Conservation (phyloP, 92 coral and sea anemone species). For the Palythoa grandis region DNA sequence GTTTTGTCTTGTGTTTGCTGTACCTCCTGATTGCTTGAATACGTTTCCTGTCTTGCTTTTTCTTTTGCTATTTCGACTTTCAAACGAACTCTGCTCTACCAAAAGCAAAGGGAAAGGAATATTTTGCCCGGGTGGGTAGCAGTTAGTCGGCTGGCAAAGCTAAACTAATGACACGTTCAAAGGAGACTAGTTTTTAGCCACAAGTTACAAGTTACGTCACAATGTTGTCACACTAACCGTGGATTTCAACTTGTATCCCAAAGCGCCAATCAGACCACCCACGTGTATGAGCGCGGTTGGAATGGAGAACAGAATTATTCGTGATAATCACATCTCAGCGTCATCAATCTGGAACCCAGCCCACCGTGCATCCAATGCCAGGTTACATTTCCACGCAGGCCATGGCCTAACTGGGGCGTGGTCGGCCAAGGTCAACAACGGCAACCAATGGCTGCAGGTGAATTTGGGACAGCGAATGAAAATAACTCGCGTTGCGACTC, state of each 20-base stretch:
- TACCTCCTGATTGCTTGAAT: no score
- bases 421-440: neutral
- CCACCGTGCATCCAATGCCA: constrained; percentile 8
- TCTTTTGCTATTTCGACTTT: neutral
- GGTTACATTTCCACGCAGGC: constrained; percentile 25
- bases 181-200: no score
- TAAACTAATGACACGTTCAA: no score
- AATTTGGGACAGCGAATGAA: constrained; percentile 18
- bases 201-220: no score
- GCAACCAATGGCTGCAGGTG: constrained; percentile 15
- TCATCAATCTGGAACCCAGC: neutral
- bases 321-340: constrained; percentile 9
- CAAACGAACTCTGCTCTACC: no score
- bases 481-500: constrained; percentile 17
- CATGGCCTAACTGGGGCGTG: constrained; percentile 13
- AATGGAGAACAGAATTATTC: neutral
- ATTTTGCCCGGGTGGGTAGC: no score
- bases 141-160: no score
- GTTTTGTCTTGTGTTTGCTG: no score
- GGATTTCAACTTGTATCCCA: no score
- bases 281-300: constrained; percentile 14
- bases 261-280: neutral
- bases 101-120: no score
- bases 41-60: no score
- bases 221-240: no score